These are phyloP conservation scores for Todiramphus saurophagus DNA, from an alignment of 2,113 vertebrate genomes.

Conservation along the genomic window DNA sequence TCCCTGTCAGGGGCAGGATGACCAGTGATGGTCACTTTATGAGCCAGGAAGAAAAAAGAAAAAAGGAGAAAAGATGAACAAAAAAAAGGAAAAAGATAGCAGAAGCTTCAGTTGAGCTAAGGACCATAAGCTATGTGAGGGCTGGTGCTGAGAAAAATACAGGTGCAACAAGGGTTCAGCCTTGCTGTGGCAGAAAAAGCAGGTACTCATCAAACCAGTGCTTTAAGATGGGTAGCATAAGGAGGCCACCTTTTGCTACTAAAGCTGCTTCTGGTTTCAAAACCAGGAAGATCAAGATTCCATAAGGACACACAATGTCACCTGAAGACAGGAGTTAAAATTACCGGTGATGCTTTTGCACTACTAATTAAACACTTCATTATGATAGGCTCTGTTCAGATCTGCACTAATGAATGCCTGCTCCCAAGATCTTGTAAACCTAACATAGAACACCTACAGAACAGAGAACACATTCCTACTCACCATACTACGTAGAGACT, in stretches of 20 bases:
- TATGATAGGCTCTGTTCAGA: background rate
- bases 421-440: background rate
- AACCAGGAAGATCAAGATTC: background rate
- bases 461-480: background rate
- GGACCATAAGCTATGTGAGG: background rate
- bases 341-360: background rate
- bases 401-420: background rate
- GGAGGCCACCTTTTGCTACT: background rate
- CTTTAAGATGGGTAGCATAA: background rate
- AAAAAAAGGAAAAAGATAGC: background rate
- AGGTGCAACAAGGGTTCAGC: rapidly evolving
- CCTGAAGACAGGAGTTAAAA: background rate
- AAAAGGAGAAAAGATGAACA: background rate
- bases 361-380: background rate
- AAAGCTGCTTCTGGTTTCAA: background rate
- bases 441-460: background rate
- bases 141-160: background rate
- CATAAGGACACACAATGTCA: background rate
- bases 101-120: background rate
- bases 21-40: background rate
- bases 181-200: background rate
- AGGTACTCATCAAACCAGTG: background rate
- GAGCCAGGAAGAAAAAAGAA: background rate
- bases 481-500: background rate
- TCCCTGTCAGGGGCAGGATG: background rate